Percentiles rank a stretch among this genome's conserved stretches.
phyloP scores from a whole-genome alignment of 2,113 vertebrate species.

The Hippoglossus stenolepis region DNA sequence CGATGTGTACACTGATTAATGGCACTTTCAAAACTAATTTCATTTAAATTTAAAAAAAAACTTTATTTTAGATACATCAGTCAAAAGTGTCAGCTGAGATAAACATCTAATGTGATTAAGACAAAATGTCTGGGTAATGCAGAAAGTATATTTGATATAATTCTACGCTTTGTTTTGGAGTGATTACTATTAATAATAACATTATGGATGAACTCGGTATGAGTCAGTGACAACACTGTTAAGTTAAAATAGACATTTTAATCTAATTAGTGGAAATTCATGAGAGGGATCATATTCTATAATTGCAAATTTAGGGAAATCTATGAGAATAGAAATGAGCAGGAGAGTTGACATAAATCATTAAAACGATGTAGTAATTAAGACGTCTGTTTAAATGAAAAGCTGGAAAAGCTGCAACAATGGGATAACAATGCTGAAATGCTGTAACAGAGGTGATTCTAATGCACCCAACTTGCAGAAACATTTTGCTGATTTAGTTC shows the following conservation, averaged over 20 bases:
- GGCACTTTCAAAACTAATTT: conserved; percentile 43
- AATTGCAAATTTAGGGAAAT: conserved; percentile 35
- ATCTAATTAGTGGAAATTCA: conserved; percentile 46
- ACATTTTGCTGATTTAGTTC: conserved; percentile 53
- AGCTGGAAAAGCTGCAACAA: conserved; percentile 10
- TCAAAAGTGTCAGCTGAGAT: conserved; percentile 24
- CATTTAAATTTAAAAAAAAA: conserved; percentile 6
- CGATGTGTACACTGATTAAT: conserved; percentile 52
- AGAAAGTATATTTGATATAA: conserved; percentile 25
- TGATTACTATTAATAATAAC: conserved; percentile 60
- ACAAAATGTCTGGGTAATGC: conserved; percentile 33
- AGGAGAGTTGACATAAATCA: conserved; percentile 38
- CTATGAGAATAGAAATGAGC: conserved; percentile 34
- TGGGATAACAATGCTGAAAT: conserved; percentile 45
- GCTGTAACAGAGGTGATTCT: conserved; percentile 36
- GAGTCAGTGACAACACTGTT: conserved; percentile 28
- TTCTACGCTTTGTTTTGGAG: conserved; percentile 40
- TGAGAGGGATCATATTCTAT: conserved; percentile 32
- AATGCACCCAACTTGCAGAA: conserved; percentile 33
- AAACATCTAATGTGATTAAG: conserved; percentile 41
- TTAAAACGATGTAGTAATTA: conserved; percentile 52
- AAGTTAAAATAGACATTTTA: conserved; percentile 34
- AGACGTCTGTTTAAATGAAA: conserved; percentile 46
- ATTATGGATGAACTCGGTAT: conserved; percentile 29
- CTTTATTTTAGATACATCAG: conserved; percentile 19